phyloP scores from a whole-genome alignment of 2,888 invertebrate genomes.

The Aspidiotus rigidus region DNA sequence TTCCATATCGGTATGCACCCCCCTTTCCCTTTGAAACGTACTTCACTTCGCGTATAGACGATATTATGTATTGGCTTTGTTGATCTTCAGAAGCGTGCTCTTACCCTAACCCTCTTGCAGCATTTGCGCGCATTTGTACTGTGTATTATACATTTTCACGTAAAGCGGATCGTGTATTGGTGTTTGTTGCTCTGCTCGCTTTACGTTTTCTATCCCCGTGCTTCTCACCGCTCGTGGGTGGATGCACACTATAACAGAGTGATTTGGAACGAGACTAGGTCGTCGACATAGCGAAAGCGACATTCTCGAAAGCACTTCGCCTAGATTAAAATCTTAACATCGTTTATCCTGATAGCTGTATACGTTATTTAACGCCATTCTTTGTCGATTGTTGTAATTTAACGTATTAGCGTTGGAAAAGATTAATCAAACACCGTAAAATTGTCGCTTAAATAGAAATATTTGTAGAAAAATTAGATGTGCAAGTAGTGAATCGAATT shows the following conservation, averaged over 20 bases:
- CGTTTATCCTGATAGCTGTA: background rate
- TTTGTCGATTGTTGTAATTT: background rate
- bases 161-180: background rate
- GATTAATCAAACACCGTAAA: too few relatives aligned
- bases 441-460: too few relatives aligned
- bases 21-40: background rate
- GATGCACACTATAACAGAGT: background rate
- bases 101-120: conserved; percentile 2
- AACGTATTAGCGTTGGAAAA: too few relatives aligned
- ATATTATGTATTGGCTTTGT: conserved; percentile 4
- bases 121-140: background rate
- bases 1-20: conserved; percentile 1
- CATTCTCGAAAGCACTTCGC: background rate
- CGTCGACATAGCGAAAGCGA: background rate
- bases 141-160: background rate
- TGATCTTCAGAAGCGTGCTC: conserved; percentile 4
- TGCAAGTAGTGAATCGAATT: too few relatives aligned
- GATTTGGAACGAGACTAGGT: background rate
- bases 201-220: background rate
- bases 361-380: conserved; percentile 2
- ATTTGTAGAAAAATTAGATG: too few relatives aligned
- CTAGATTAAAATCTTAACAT: background rate
- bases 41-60: conserved; percentile 2
- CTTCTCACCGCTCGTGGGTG: background rate
- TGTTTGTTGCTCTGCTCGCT: background rate